Percentiles rank a stretch among this genome's conserved stretches.
phyloP scores from a whole-genome alignment of 2,888 invertebrate genomes.

The Synanthedon formicaeformis region DNA sequence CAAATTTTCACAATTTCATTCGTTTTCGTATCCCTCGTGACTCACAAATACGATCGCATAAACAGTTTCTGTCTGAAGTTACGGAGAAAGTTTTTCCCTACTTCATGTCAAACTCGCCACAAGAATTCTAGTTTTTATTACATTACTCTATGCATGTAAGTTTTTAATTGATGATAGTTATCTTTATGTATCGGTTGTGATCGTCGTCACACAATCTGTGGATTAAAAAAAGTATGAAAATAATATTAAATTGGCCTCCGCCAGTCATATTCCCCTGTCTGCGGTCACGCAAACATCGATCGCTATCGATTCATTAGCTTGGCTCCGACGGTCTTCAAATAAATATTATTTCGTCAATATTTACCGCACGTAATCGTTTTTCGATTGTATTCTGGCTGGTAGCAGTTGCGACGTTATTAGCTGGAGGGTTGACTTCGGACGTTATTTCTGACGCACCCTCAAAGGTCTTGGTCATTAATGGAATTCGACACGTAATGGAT shows the following conservation, averaged over 20 bases:
- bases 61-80: neutral
- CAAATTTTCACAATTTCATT: neutral
- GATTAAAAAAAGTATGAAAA: neutral
- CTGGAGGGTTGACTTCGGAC: neutral
- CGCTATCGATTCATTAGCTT: slow-evolving; percentile 30
- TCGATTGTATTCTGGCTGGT: slow-evolving; percentile 32
- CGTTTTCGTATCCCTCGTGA: neutral
- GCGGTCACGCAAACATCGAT: slow-evolving; percentile 40
- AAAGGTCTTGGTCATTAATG: neutral
- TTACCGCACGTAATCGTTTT: slow-evolving; percentile 40
- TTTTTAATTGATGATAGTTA: neutral
- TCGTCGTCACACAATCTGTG: neutral
- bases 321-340: slow-evolving; percentile 37
- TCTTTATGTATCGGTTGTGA: neutral
- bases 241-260: neutral
- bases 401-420: neutral
- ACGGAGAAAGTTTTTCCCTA: neutral
- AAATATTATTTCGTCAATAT: slow-evolving; percentile 39
- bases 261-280: neutral
- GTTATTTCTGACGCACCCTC: neutral
- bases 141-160: neutral
- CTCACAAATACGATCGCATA: neutral
- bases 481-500: neutral
- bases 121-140: neutral
- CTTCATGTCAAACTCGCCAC: neutral